Evolutionary conservation across 2,888 invertebrate genomes (phyloP).

Genomic region (Sialis fuliginosa): DNA sequence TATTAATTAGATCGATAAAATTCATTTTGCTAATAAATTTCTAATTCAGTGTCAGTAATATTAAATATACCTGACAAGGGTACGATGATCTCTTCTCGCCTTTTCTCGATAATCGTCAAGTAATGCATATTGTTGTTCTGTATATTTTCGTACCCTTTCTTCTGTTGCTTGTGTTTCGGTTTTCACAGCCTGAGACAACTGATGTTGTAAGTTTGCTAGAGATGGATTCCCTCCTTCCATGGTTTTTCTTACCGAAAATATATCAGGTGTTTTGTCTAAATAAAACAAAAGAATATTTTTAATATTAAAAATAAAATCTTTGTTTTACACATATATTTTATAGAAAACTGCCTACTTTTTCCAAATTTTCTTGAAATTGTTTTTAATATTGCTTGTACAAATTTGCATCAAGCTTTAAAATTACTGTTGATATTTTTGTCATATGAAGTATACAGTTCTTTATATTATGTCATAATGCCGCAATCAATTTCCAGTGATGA

Average conservation of each 20-base stretch:
- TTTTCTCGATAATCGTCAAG: constrained; percentile 55
- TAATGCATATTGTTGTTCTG: constrained; percentile 55
- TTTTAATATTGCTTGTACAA: too few species aligned
- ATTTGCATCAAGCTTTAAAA: too few species aligned
- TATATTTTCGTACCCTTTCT: constrained; percentile 55
- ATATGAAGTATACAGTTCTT: too few species aligned
- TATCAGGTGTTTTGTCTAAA: not conserved
- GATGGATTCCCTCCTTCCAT: not conserved
- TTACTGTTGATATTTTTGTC: too few species aligned
- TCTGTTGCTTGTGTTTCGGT: constrained; percentile 52
- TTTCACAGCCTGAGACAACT: constrained; percentile 48
- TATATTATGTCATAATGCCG: too few species aligned
- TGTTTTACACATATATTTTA: too few species aligned
- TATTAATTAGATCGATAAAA: not conserved
- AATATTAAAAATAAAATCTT: not conserved
- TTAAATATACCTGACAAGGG: constrained; percentile 35
- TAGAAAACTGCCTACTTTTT: too few species aligned
- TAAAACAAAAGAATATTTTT: not conserved
- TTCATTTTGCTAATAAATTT: not conserved
- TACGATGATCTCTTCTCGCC: constrained; percentile 52
- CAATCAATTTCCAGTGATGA: too few species aligned
- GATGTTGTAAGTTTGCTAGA: constrained; percentile 32
- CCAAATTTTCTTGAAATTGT: too few species aligned
- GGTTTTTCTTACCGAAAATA: not conserved
- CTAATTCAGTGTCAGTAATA: not conserved